phyloP scores from a whole-genome alignment of 2,888 invertebrate species.

The Nebria brevicollis region DNA sequence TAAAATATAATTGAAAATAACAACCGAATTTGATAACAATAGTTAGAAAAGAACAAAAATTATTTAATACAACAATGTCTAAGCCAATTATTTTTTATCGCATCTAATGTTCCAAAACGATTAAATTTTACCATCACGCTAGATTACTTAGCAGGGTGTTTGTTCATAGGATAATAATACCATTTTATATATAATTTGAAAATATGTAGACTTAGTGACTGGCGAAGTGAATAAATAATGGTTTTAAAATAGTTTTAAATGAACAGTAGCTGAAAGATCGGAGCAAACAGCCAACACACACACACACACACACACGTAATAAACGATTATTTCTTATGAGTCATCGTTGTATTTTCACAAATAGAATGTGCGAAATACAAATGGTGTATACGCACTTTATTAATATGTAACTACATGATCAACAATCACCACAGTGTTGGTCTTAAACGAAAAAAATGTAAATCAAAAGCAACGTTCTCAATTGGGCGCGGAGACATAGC shows the following conservation, averaged over 20 bases:
- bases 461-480: slow-evolving; percentile 16
- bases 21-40: too few species aligned
- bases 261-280: slow-evolving; percentile 28
- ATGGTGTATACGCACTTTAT: neutral
- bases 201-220: slow-evolving; percentile 1
- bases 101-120: neutral
- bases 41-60: too few species aligned
- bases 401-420: neutral
- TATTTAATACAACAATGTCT: too few species aligned
- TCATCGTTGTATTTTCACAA: slow-evolving; percentile 31
- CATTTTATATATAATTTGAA: neutral
- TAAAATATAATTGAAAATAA: too few species aligned
- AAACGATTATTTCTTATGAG: slow-evolving; percentile 14
- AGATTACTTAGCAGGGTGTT: neutral
- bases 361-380: slow-evolving; percentile 24
- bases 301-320: slow-evolving; percentile 20
- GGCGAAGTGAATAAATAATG: slow-evolving; percentile 36
- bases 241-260: slow-evolving; percentile 40
- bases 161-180: neutral
- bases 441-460: slow-evolving; percentile 5
- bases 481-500: slow-evolving; percentile 31
- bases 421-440: slow-evolving; percentile 5
- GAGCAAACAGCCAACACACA: slow-evolving; percentile 17
- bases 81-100: too few species aligned
- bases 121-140: slow-evolving; percentile 8